Conservation (phyloP, 53 echinoderm and acorn worm genomes). For the Astropecten irregularis region DNA sequence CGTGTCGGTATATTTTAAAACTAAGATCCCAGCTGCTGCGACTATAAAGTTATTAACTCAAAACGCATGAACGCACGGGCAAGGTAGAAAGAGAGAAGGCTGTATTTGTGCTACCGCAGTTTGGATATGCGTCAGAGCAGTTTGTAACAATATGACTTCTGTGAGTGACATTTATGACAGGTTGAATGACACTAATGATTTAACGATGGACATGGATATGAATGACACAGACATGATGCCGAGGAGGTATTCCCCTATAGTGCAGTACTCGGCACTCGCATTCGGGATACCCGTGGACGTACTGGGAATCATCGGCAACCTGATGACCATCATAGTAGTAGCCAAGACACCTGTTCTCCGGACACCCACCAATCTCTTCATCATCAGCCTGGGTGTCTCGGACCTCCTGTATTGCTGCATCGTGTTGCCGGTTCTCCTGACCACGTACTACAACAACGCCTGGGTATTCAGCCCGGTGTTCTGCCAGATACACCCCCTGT, state of each 20-base stretch:
- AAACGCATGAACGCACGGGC: no score
- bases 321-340: slow-evolving; percentile 59
- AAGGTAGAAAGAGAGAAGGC: no score
- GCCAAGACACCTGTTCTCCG: slow-evolving; percentile 54
- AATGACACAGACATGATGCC: not conserved
- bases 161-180: not conserved
- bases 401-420: slow-evolving; percentile 63
- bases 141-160: no score
- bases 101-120: no score
- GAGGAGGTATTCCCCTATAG: slow-evolving; percentile 42
- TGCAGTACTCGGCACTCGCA: slow-evolving; percentile 46
- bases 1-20: no score
- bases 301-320: slow-evolving; percentile 46
- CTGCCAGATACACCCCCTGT: slow-evolving; percentile 57
- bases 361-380: slow-evolving; percentile 55
- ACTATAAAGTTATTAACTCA: no score
- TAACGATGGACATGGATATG: not conserved
- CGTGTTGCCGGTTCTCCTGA: slow-evolving; percentile 59
- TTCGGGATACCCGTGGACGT: slow-evolving; percentile 60
- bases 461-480: slow-evolving; percentile 58
- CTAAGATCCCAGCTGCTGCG: no score
- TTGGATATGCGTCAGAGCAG: no score
- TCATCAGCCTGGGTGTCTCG: slow-evolving; percentile 63
- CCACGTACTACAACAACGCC: slow-evolving; percentile 45
- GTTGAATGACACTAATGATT: not conserved